phyloP scores from a whole-genome alignment of 2,797 vertebrate species.

The Garrulus glandarius region DNA sequence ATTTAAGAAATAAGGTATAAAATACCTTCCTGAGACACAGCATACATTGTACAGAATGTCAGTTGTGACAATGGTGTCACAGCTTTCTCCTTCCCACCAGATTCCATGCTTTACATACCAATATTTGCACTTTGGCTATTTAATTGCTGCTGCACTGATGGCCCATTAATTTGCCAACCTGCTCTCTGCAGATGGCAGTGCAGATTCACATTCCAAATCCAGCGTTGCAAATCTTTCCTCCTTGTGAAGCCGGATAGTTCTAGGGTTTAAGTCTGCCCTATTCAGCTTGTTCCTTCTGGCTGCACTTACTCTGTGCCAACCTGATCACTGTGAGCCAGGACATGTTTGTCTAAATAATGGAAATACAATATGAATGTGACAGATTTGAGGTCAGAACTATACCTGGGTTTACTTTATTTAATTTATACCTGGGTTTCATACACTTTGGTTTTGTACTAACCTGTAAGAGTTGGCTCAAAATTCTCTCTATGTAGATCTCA shows the following conservation, averaged over 20 bases:
- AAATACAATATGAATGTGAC: not conserved
- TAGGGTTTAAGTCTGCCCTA: not conserved
- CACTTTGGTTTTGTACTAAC: not conserved
- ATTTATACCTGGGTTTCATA: not conserved
- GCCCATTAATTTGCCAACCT: not conserved
- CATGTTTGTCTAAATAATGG: not conserved
- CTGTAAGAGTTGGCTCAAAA: not conserved
- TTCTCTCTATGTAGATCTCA: fast-evolving
- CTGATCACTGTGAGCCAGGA: fast-evolving
- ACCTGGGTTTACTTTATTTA: not conserved
- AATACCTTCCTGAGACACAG: not conserved
- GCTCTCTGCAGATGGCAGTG: constrained; percentile 37
- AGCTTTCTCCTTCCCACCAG: not conserved
- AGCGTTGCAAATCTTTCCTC: fast-evolving
- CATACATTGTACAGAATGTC: fast-evolving
- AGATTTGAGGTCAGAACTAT: not conserved
- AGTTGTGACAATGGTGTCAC: not conserved
- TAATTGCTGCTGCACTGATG: not conserved
- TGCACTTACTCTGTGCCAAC: not conserved
- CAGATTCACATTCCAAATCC: not conserved
- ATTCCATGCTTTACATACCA: too few species aligned
- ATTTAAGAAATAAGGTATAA: not conserved
- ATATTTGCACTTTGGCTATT: not conserved
- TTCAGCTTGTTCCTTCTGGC: not conserved
- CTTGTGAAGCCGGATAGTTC: not conserved